These are phyloP conservation scores for Thumatha senex DNA, from an alignment of 2,888 invertebrate species.

Conservation along the genomic window DNA sequence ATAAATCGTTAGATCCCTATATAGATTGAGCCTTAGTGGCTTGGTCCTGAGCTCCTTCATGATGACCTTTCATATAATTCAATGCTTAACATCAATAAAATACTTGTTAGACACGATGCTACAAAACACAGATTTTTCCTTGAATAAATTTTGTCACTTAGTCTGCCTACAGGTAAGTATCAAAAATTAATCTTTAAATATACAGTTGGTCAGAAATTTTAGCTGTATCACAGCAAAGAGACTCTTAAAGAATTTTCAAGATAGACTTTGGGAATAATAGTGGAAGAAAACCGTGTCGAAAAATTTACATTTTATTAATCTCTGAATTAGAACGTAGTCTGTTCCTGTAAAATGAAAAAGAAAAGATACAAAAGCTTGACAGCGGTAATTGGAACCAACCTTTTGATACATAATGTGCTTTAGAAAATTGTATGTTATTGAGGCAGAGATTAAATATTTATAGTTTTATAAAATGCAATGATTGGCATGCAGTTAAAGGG, in stretches of 20 bases:
- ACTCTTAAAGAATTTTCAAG: slow-evolving; percentile 30
- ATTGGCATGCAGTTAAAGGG: too few relatives aligned
- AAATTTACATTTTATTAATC: slow-evolving; percentile 63
- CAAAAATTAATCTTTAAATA: slow-evolving; percentile 34
- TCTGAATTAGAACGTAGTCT: slow-evolving; percentile 42
- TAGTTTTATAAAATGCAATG: too few relatives aligned
- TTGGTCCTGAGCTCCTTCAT: too few relatives aligned
- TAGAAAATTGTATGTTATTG: slow-evolving; percentile 30
- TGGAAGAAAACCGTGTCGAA: slow-evolving; percentile 46
- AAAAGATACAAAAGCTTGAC: slow-evolving; percentile 43
- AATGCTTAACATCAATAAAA: too few relatives aligned
- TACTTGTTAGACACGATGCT: too few relatives aligned
- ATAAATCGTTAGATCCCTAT: too few relatives aligned
- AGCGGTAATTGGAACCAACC: slow-evolving; percentile 33
- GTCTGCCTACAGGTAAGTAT: neutral
- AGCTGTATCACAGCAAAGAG: slow-evolving; percentile 27
- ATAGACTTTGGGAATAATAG: slow-evolving; percentile 40
- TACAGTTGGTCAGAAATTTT: slow-evolving; percentile 39
- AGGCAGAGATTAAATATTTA: too few relatives aligned
- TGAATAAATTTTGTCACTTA: slow-evolving; percentile 14
- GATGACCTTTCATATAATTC: too few relatives aligned
- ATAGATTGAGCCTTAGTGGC: too few relatives aligned
- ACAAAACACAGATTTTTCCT: neutral
- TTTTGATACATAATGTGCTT: slow-evolving; percentile 26
- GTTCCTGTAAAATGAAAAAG: slow-evolving; percentile 22